Percentiles rank a stretch among this genome's conserved stretches.
phyloP scores from a whole-genome alignment of 2,797 vertebrate genomes.

The Fistularia tabacaria region DNA sequence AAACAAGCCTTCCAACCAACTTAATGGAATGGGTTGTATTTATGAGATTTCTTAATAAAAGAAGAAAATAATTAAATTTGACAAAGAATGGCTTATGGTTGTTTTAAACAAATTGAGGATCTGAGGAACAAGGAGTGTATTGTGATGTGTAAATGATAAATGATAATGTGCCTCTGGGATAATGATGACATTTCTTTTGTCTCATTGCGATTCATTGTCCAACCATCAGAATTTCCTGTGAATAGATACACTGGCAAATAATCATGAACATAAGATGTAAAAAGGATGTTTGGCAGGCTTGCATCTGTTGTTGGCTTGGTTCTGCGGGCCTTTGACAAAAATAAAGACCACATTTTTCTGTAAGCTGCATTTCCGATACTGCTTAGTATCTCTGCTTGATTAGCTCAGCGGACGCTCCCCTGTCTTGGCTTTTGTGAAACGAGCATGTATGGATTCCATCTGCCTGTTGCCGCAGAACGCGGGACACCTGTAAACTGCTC shows the following conservation, averaged over 20 bases:
- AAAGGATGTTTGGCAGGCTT: background rate
- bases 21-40: no score
- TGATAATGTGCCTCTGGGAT: background rate
- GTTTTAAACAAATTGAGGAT: no score
- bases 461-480: background rate
- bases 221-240: background rate
- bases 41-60: no score
- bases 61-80: no score
- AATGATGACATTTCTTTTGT: background rate
- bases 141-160: no score
- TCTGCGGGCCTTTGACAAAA: background rate
- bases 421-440: conserved; percentile 3
- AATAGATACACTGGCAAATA: background rate
- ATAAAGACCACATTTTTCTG: background rate
- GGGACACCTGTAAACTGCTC: background rate
- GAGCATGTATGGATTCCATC: background rate
- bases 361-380: conserved; percentile 1
- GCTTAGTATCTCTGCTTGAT: conserved; percentile 2
- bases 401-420: background rate
- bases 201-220: no score
- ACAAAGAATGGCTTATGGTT: no score
- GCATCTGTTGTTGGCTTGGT: background rate
- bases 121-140: no score
- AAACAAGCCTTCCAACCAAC: no score
- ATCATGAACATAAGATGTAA: background rate